phyloP scores from a whole-genome alignment of 2,113 vertebrate genomes.

The Anoura caudifer region DNA sequence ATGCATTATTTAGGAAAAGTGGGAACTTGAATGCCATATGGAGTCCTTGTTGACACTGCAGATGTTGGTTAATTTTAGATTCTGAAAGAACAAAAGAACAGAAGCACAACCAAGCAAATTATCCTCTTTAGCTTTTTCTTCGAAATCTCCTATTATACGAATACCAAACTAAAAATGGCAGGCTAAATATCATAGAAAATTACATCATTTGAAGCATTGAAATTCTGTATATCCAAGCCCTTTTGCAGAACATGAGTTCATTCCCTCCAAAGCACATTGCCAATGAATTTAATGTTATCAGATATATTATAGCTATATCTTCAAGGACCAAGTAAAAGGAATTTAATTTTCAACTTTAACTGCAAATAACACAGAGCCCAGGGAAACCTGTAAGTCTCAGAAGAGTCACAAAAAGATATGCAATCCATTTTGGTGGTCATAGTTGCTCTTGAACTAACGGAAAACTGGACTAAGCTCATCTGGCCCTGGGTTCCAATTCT shows the following conservation, averaged over 20 bases:
- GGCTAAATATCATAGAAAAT: conserved; percentile 72
- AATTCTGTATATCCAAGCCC: conserved; percentile 68
- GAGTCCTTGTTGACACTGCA: conserved; percentile 73
- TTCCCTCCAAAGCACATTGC: conserved; percentile 11
- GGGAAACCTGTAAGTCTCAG: not conserved
- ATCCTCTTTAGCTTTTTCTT: conserved; percentile 65
- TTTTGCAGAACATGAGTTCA: conserved; percentile 56
- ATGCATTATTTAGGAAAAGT: conserved; percentile 67
- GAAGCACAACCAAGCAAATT: conserved; percentile 69
- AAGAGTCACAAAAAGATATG: conserved; percentile 7
- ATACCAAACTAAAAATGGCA: conserved; percentile 68
- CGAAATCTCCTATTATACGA: conserved; percentile 66
- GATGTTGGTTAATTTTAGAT: conserved; percentile 77
- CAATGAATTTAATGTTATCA: conserved; percentile 49
- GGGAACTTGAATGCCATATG: conserved; percentile 70
- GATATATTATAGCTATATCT: conserved; percentile 43
- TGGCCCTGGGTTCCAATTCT: not conserved
- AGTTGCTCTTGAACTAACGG: not conserved
- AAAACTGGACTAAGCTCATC: not conserved
- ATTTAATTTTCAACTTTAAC: conserved; percentile 47
- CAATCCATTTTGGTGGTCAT: not conserved
- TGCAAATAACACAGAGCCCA: conserved; percentile 18
- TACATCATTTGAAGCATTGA: conserved; percentile 69
- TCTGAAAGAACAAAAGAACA: conserved; percentile 72
- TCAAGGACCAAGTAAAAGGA: conserved; percentile 37